A percentile compares a stretch with the other conserved stretches of the same genome.
Evolutionary conservation across 2,797 vertebrate species (phyloP).

Genomic region (Peromyscus aztecus): DNA sequence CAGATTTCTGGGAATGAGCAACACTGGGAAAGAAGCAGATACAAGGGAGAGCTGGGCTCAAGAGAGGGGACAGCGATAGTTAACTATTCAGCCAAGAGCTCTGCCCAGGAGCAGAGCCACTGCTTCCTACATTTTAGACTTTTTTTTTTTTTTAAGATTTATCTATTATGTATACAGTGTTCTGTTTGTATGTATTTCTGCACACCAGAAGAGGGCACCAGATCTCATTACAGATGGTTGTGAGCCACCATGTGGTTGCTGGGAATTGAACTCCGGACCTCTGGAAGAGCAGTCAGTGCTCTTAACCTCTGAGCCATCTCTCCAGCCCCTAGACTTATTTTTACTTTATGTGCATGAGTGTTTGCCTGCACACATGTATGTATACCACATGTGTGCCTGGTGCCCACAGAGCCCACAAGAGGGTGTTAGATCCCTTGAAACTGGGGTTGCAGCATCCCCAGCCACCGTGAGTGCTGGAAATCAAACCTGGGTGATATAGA

Average conservation of each 20-base stretch:
- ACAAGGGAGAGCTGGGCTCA: background rate
- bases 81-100: background rate
- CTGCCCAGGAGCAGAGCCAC: background rate
- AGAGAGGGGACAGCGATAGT: accelerated
- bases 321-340: background rate
- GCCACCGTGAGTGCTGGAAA: background rate
- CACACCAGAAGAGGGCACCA: too few species aligned
- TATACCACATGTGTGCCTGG: background rate
- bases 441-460: too few species aligned
- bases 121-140: background rate
- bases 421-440: background rate
- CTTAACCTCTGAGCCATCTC: too few species aligned
- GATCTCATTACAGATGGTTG: too few species aligned
- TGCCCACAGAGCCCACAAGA: background rate
- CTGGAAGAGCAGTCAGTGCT: too few species aligned
- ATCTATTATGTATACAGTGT: too few species aligned
- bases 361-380: background rate
- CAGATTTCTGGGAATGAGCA: background rate
- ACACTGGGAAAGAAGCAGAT: background rate
- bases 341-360: background rate
- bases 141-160: too few species aligned
- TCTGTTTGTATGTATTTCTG: too few species aligned
- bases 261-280: too few species aligned
- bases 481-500: background rate
- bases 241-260: too few species aligned